Base-by-base conservation (phyloP, 2,113 vertebrate genomes). In the Meriones unguiculatus region DNA sequence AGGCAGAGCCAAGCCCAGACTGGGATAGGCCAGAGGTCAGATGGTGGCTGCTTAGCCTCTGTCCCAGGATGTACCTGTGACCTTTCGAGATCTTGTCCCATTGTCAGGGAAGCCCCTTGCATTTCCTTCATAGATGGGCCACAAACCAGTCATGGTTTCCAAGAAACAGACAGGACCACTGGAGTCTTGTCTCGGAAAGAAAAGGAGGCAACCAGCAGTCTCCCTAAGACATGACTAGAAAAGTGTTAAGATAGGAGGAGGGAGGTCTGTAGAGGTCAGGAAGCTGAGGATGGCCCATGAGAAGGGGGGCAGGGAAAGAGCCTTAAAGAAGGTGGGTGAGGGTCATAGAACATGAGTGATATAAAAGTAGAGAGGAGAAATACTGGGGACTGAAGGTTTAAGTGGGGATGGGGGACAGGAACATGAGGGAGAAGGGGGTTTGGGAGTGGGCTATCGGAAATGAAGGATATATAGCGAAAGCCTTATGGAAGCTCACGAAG, bases 41-140 rank as follows among this genome's bases (percentile, higher is more conserved):
- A 57, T 0, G 0, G 0, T 3, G 28, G 13, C 88, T n/a, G 30
- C 38, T 78, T 12, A n/a, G 69, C n/a, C 69, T 50, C 75, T 52
- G 15, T 54, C 64, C 62, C 25, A 32, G 41, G 15, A 22, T 69
- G 18, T 28, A 4, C 28, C 24, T 4, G 0, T 52, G 15, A 24
- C 30, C 32, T 25, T 20, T 35, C 5, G 11, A 14, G 81, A 38
- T 14, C 59, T 85, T 81, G 9, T 38, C 75, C n/a, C 46, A 46
- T 57, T 6, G 32, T 73, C 67, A 7, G n/a, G 38, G 24, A 90
- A 87, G 20, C 32, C 7, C 46, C 22, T 89, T 70, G 30, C 6
- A 12, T 35, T 38, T 93, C 6, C 57, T n/a, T 52, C 30, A 25
- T 8, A 41, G 28, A 28, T 15, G 81, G 78, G 57, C 64, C 65